phyloP scores from a whole-genome alignment of 92 coral and sea anemone species.

The Blastomussa wellsi region DNA sequence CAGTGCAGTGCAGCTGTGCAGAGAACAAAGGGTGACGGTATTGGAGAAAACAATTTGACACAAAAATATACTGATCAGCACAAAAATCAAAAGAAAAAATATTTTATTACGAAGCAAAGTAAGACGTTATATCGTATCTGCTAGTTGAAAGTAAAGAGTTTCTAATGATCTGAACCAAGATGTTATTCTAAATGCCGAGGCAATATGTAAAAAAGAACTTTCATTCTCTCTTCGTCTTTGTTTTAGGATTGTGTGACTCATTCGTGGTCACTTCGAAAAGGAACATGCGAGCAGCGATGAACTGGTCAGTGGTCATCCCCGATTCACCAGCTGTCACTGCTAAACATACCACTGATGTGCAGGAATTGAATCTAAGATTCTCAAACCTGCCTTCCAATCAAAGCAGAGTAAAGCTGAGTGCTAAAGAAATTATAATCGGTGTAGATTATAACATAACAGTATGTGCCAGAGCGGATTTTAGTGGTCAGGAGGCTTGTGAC shows the following conservation, averaged over 20 bases:
- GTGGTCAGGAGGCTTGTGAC: conserved; percentile 8
- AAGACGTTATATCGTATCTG: too few species aligned
- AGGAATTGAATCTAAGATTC: conserved; percentile 1
- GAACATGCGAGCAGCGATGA: conserved; percentile 9
- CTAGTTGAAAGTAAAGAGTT: too few species aligned
- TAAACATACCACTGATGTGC: conserved; percentile 13
- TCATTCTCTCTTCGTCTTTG: too few species aligned
- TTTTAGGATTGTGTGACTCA: conserved; percentile 17
- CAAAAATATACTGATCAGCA: too few species aligned
- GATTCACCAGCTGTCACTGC: not conserved
- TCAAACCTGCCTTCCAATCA: conserved; percentile 13
- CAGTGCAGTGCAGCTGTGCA: too few species aligned
- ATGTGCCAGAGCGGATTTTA: conserved; percentile 12
- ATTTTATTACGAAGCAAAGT: too few species aligned
- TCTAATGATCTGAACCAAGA: too few species aligned
- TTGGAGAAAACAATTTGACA: too few species aligned
- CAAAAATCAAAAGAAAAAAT: too few species aligned
- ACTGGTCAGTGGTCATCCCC: conserved; percentile 8
- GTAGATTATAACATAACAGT: conserved; percentile 6
- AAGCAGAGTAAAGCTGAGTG: not conserved
- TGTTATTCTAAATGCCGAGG: too few species aligned
- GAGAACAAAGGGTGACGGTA: too few species aligned
- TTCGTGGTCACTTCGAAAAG: not conserved
- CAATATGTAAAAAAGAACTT: too few species aligned
- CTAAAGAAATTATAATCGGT: not conserved